These are phyloP conservation scores for Poecilobothrus nobilitatus DNA, from an alignment of 2,888 invertebrate species.

Conservation along the genomic window DNA sequence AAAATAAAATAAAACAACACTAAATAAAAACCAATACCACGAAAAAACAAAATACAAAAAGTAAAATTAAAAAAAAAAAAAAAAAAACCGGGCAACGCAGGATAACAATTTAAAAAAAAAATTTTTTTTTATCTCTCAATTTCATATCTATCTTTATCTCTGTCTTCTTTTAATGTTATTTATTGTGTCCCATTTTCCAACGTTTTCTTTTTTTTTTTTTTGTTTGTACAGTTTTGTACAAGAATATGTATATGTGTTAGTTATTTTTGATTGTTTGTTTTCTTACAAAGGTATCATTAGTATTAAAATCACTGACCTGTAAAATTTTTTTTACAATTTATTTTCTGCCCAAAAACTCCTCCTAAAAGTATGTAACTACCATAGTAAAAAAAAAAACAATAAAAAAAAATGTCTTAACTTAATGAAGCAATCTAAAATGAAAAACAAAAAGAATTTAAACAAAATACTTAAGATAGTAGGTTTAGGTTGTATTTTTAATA, in stretches of 20 bases:
- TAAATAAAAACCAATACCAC: not conserved
- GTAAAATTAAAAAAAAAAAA: no score
- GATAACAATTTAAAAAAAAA: not conserved
- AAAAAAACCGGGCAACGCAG: not conserved
- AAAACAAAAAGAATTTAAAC: not conserved
- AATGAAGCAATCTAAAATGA: not conserved
- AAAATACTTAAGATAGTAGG: not conserved
- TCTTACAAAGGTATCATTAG: not conserved
- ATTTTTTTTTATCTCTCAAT: no score
- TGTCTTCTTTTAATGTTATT: no score
- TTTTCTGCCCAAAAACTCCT: not conserved
- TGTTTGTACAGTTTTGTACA: not conserved
- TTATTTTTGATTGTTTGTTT: not conserved
- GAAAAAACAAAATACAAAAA: no score
- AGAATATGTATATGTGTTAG: not conserved
- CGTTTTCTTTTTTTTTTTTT: not conserved
- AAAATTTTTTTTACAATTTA: not conserved
- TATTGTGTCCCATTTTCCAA: no score
- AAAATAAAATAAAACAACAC: not conserved
- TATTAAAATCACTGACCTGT: not conserved
- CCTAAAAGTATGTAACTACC: no score
- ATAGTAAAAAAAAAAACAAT: no score
- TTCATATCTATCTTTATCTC: no score
- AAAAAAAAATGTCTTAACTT: not conserved
- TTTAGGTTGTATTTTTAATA: not conserved